These are phyloP conservation scores for Neodiprion lecontei DNA, from an alignment of 1,140 invertebrate species.

Conservation along the genomic window DNA sequence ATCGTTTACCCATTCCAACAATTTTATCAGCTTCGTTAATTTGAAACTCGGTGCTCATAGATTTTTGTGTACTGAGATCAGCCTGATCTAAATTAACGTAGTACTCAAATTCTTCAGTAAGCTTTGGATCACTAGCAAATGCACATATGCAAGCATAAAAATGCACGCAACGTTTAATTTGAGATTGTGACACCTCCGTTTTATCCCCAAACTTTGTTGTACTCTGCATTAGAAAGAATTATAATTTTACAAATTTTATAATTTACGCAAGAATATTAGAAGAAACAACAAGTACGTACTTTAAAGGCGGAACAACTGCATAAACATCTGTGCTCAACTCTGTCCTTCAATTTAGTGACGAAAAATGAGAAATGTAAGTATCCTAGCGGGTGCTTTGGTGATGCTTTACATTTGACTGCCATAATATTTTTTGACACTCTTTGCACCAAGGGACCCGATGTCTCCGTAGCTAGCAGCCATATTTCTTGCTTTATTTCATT, in stretches of 20 bases:
- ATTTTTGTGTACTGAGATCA: constrained; percentile 41
- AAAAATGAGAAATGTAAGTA: constrained; percentile 78
- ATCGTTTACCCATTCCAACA: constrained; percentile 51
- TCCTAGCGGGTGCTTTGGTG: constrained; percentile 74
- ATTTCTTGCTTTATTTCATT: constrained; percentile 74
- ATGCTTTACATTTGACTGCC: constrained; percentile 78
- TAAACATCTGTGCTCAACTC: constrained; percentile 67
- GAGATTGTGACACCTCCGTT: constrained; percentile 33
- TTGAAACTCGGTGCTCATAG: constrained; percentile 37
- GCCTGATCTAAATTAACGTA: constrained; percentile 67
- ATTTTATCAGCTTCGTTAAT: constrained; percentile 50
- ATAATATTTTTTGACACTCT: constrained; percentile 79
- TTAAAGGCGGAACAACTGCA: constrained; percentile 72
- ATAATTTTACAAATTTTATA: constrained; percentile 23
- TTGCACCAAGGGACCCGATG: constrained; percentile 75
- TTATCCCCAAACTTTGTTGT: constrained; percentile 43
- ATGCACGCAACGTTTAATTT: constrained; percentile 61
- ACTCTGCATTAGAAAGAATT: constrained; percentile 34
- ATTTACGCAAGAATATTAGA: constrained; percentile 18
- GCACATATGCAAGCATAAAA: constrained; percentile 82
- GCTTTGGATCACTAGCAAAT: constrained; percentile 76
- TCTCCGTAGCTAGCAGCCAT: constrained; percentile 70
- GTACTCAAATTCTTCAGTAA: constrained; percentile 73
- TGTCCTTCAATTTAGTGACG: constrained; percentile 62
- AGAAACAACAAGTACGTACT: constrained; percentile 43